A percentile compares a stretch with the other conserved stretches of the same genome.
These are phyloP conservation scores for Atrina japonica DNA, from an alignment of 2,888 invertebrate genomes.

Conservation along the genomic window DNA sequence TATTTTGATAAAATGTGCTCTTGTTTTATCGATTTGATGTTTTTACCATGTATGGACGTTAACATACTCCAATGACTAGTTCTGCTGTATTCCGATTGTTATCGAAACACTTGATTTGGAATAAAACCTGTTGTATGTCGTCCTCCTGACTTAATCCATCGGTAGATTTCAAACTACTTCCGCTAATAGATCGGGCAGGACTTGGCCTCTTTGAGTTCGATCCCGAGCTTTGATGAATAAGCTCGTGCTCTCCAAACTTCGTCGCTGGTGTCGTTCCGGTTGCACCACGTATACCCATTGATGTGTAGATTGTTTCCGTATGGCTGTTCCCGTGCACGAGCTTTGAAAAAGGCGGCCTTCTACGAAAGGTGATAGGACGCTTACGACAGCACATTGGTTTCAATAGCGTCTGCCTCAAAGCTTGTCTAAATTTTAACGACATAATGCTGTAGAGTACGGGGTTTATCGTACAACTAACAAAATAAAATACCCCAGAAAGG, in stretches of 20 bases:
- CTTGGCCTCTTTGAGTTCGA: constrained; percentile 23
- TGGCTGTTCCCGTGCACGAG: constrained; percentile 64
- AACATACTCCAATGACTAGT: background rate
- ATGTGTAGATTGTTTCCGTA: constrained; percentile 65
- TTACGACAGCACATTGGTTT: constrained; percentile 53
- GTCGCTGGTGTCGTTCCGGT: constrained; percentile 19
- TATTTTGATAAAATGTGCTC: no score
- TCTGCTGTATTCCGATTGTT: constrained; percentile 42
- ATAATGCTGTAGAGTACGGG: constrained; percentile 96
- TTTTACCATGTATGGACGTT: no score
- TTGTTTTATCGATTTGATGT: no score
- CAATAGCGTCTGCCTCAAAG: constrained; percentile 87
- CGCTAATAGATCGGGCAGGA: constrained; percentile 38
- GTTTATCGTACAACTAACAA: constrained; percentile 94
- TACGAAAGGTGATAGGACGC: constrained; percentile 34
- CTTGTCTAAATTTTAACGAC: constrained; percentile 95
- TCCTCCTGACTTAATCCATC: constrained; percentile 43
- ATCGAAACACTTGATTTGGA: constrained; percentile 45
- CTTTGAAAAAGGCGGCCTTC: constrained; percentile 55
- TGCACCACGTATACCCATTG: constrained; percentile 47
- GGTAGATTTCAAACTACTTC: constrained; percentile 47
- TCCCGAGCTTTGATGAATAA: constrained; percentile 28
- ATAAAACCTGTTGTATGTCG: constrained; percentile 40
- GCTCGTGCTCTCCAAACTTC: constrained; percentile 23
- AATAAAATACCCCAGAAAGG: constrained; percentile 93